Evolutionary conservation across 2,888 invertebrate genomes (phyloP).

Genomic region (Scaeva pyrastri): DNA sequence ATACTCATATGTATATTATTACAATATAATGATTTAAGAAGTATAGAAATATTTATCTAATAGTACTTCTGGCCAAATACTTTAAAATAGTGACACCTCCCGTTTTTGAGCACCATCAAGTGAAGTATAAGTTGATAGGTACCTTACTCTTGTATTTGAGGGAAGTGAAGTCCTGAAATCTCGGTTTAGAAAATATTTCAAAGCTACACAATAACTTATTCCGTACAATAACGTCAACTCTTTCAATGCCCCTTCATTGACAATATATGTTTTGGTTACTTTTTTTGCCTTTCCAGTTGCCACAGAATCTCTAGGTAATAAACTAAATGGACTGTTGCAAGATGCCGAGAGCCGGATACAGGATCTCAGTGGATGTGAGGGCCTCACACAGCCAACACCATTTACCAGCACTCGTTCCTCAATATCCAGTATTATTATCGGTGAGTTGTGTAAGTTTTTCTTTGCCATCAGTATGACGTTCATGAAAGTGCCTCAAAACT

Average conservation of each 20-base stretch:
- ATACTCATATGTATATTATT: no score
- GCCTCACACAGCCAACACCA: conserved; percentile 82
- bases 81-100: no score
- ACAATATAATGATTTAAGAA: no score
- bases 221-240: neutral
- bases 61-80: no score
- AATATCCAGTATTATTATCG: conserved; percentile 86
- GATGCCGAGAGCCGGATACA: conserved; percentile 94
- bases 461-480: neutral
- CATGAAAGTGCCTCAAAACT: neutral
- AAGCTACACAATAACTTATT: neutral
- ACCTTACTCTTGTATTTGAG: no score
- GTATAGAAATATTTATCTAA: no score
- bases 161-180: no score
- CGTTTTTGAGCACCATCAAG: no score
- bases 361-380: conserved; percentile 87
- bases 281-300: conserved; percentile 77
- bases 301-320: conserved; percentile 89
- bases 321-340: conserved; percentile 90
- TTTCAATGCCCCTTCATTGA: conserved; percentile 34
- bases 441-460: conserved; percentile 79
- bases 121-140: no score
- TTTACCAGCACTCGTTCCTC: conserved; percentile 84
- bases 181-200: neutral
- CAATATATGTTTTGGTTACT: conserved; percentile 25